Evolutionary conservation across 2,888 invertebrate species (phyloP), one percentile per base, ranked within the genome.

Genomic region (Abscondita cerata): DNA sequence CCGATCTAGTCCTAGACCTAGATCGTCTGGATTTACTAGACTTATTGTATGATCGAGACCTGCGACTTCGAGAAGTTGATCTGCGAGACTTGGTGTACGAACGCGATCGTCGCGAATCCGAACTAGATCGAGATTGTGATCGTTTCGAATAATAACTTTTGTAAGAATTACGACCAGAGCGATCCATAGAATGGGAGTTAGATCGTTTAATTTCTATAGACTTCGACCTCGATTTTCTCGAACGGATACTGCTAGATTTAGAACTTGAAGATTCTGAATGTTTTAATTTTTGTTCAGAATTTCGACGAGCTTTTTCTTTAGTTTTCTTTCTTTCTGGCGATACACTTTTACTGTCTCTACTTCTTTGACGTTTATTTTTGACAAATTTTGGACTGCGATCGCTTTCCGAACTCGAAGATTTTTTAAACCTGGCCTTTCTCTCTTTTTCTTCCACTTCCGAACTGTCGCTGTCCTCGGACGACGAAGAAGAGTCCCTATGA

Each of bases 351-450:
- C 62, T 64, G 46, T 36, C 47, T 9, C 33, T 16, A 33, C 20
- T 47, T 16, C 51, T 44, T 51, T 51, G 48, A 46, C 65, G 67
- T 65, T 61, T 70, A 11, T 56, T 58, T 59, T 69, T 70, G 47
- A 68, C 64, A 9, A 50, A 38, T 52, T 66, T 70, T 6, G 55
- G 57, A 60, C 67, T 66, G n/a, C 68, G 66, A 50, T 64, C 64
- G 44, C 70, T 70, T 9, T 69, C 63, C 31, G 53, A 66, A 58
- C 66, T 72, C 54, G 63, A 64, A 46, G 67, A 70, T 59, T 51
- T 67, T 57, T 51, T 59, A 15, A 51, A 52, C n/a, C 60, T 38
- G 2, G 13, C 50, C 47, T 47, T 63, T 51, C 64, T 70, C 38
- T 50, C 58, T 25, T 62, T 55, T 8, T 33, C 41, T 48, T 58